Conservation (phyloP, 2,113 vertebrate species). For the Equus quagga region DNA sequence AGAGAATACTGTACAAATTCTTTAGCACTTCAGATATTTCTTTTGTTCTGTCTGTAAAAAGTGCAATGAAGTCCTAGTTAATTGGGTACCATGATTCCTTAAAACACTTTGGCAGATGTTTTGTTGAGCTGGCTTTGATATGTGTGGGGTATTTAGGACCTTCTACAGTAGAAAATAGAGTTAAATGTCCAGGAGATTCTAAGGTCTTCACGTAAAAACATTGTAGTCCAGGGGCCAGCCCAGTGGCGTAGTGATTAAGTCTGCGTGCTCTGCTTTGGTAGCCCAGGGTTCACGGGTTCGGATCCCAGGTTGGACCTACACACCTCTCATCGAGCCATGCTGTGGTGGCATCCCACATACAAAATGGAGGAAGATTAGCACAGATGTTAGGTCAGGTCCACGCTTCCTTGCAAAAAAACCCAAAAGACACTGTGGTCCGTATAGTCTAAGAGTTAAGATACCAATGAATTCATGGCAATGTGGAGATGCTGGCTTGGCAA, state of each 20-base stretch:
- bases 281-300: no score
- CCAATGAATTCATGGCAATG: background rate
- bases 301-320: no score
- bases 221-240: background rate
- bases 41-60: background rate
- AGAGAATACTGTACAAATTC: background rate
- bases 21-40: constrained; percentile 2
- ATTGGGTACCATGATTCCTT: background rate
- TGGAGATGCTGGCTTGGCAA: background rate
- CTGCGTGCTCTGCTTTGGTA: no score
- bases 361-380: no score
- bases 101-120: background rate
- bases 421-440: background rate
- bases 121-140: background rate
- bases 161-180: background rate
- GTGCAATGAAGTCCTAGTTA: background rate
- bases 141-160: background rate
- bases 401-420: no score
- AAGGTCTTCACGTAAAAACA: background rate
- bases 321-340: no score
- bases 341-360: no score
- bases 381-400: no score
- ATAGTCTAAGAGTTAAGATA: background rate
- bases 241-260: no score
- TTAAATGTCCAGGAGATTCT: background rate